Evolutionary conservation across 2,797 vertebrate genomes (phyloP), one percentile per base, ranked within the genome.

Genomic region (Galago senegalensis): DNA sequence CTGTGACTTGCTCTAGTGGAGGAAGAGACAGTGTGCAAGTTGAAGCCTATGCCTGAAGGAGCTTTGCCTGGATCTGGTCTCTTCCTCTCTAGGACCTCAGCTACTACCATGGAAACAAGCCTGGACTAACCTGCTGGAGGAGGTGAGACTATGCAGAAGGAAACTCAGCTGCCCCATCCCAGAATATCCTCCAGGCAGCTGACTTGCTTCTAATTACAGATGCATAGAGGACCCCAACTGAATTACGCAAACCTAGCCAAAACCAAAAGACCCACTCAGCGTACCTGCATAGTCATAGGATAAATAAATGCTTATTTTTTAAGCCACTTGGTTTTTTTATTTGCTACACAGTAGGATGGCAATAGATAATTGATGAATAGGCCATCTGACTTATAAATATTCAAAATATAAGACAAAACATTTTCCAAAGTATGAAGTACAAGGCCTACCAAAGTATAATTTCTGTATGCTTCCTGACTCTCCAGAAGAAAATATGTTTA

Each of bases 391-490:
- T 14, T 85, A 27, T 65, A 76, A 82, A 53, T 49, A 76, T 7
- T 27, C 49, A 40, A 94, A 93, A 89, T 82, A 70, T 31, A 82
- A 87, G 29, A 76, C 43, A 89, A 86, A 95, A 4, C 25, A 29
- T 72, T 92, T 76, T 94, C n/a, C 40, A 67, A 80, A 40, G 18
- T 31, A 87, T 27, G 58, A 63, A 81, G 34, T 60, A 53, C 5
- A 81, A 80, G 60, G 56, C 9, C 23, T 91, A 67, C 27, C 3
- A 13, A 60, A 80, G 40, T 63, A 58, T 27, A 40, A 72, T 89
- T 85, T 86, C 70, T 25, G 72, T 56, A 79, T 4, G 65, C 83
- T 86, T 91, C 40, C 80, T 80, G 46, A 93, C 43, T 95, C n/a
- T 79, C 6, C 2, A 87, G 7, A 88, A 91, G 31, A 75, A 79